Base-by-base conservation (phyloP, 2,797 vertebrate species). In the Jordanella pulchra region DNA sequence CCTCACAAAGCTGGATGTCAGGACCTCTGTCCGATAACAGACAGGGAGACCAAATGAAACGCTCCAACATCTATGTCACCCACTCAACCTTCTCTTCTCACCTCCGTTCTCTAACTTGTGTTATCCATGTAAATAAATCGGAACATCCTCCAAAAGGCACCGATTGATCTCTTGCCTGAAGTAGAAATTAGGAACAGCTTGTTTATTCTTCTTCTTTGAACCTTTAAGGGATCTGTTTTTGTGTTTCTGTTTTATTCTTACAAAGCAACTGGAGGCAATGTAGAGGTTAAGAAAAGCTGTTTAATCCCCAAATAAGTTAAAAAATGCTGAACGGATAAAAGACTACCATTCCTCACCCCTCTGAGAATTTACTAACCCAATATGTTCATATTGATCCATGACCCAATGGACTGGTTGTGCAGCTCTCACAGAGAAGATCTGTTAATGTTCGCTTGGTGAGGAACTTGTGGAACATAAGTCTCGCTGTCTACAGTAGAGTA, bases 21-120 rank as follows among this genome's bases (percentile, higher is more conserved):
- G 81, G 85, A 85, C 89, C 83, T 80, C 78, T 72, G 72, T 77
- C 85, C 70, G 63, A 86, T 87, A 72, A 75, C 73, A 83, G 72
- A 80, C 70, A 70, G 60, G 0, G 21, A 71, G 72, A 50, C 69
- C 18, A 15, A 81, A 84, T 80, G 65, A 83, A 85, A 81, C 42
- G 48, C 67, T 76, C 67, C 56, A n/a, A 69, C 72, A 28, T 54
- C 60, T 63, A 61, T 27, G 50, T 51, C 54, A 2, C 54, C 67
- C 69, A 17, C 69, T 78, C 67, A 7, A 44, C 25, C 73, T 60
- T 63, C 73, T 60, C 30, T 35, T 55, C 82, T 56, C 67, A 21
- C 73, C 67, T 76, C 73, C 55, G 47, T 70, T 80, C 71, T 78
- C 53, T 23, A 65, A 50, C 23, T 61, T 87, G 54, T 80, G 54